Evolutionary conservation across 37 sponge, comb jelly and placozoan genomes (phyloP), one percentile per base, ranked within the genome.

Genomic region (Spongilla lacustris): DNA sequence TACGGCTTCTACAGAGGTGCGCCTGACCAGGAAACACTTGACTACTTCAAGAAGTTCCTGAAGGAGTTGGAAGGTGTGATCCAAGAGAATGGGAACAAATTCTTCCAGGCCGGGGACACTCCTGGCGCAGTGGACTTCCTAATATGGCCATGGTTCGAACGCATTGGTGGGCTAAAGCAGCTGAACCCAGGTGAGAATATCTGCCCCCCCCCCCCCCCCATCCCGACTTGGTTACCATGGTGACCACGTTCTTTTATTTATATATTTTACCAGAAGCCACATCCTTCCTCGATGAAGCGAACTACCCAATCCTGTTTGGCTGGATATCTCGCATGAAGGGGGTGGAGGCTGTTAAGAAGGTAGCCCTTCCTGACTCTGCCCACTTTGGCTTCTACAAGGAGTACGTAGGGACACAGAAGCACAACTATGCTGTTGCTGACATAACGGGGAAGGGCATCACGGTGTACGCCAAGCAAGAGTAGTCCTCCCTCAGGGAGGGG

Each of bases 121-220:
- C 78, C 93, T 66, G 73, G 46, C 37, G 93, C 93, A 0, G 86
- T 74, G 2, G 93, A 93, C 50, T 79, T 75, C 29, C 68, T 93
- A 34, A 31, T 89, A 11, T 93, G 93, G 93, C 93, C 93, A 36
- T 89, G 90, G 87, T 37, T 93, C 49, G 93, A 93, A 67, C 68
- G 93, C 13, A 49, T 92, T 69, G 90, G 77, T 75, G 84, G 67
- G 38, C 34, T 68, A 9, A 81, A 69, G 72, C 11, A 25, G 26
- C 23, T 83, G 32, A 71, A 19, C 21, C 81, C 88, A 2, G 82
- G 88, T 87, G 67, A 81, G 80, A 78, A 49, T 70, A 6, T 23
- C 32, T 48, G 31, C 14, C 58, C 81, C 19, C 68, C 67, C 17
- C 81, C 81, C 11, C 23, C 21, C 23, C 32, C 36, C 81, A 34